Evolutionary conservation across 2,113 vertebrate genomes (phyloP), one percentile per base, ranked within the genome.

Genomic region (Pleuronectes platessa): DNA sequence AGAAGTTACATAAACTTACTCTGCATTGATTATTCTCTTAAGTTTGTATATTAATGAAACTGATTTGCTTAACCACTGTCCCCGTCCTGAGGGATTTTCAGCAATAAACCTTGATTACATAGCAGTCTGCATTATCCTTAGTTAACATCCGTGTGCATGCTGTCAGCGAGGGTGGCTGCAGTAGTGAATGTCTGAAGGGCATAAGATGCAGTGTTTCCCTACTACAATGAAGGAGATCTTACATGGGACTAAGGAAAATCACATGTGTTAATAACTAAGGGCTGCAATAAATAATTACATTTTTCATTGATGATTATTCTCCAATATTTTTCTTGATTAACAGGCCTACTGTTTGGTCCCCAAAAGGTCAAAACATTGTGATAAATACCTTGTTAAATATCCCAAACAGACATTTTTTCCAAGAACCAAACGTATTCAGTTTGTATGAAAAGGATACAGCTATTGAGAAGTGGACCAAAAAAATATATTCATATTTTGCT

Each of bases 71-170:
- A 13, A 13, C 11, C 31, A 31, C 31, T 31, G 31, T 54, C 65
- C 11, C 20, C 56, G 42, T 47, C 3, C 31, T 26, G 7, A 37
- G 10, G 3, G 4, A 20, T 61, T 79, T 76, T 76, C 67, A 47
- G 65, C 66, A 73, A 82, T 70, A 74, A 70, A 78, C n/a, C 0
- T 24, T 18, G 26, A 61, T 80, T 79, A 75, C 31, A 66, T 61
- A 67, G 75, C 21, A 68, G 42, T 15, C 53, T 76, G 24, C 37
- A 40, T 67, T 55, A 82, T 54, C 70, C 70, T 74, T n/a, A 74
- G 51, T 55, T 65, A 61, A 65, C 9, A 12, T 9, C 49, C 9
- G 0, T 45, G 8, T 27, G 17, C 20, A 64, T 5, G 47, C 47
- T 12, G 1, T 35, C 21, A 20, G 42, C 21, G 21, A 37, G 20